Conservation (phyloP, 2,797 vertebrate genomes). For the Cyprinodon diabolis region DNA sequence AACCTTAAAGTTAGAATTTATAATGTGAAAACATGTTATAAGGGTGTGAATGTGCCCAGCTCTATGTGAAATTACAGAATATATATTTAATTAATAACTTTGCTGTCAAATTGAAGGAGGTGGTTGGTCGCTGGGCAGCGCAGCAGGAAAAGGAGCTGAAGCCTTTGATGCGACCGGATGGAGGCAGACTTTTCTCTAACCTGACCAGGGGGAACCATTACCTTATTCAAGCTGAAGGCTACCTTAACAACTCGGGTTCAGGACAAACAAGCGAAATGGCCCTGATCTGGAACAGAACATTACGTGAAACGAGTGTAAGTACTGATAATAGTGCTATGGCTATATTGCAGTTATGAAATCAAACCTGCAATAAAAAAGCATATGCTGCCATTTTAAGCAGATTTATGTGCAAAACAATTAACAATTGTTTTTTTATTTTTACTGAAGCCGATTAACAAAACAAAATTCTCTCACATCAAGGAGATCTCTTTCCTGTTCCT, state of each 20-base stretch:
- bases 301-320: slow-evolving; percentile 90
- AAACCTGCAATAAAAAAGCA: neutral
- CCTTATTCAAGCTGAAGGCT: slow-evolving; percentile 88
- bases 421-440: neutral
- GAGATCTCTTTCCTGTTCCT: slow-evolving; percentile 94
- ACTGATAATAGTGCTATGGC: neutral
- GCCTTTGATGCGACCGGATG: slow-evolving; percentile 84
- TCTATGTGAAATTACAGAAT: neutral
- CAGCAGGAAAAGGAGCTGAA: slow-evolving; percentile 89
- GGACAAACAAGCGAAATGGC: slow-evolving; percentile 93
- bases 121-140: slow-evolving; percentile 89
- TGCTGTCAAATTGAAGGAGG: slow-evolving; percentile 73
- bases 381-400: neutral
- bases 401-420: neutral
- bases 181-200: slow-evolving; percentile 86
- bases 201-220: slow-evolving; percentile 89
- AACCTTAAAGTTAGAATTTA: neutral
- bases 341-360: neutral
- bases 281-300: slow-evolving; percentile 90
- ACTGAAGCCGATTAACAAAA: neutral
- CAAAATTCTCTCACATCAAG: slow-evolving; percentile 60
- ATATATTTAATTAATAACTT: neutral
- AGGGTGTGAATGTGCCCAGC: neutral
- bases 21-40: neutral
- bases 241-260: slow-evolving; percentile 90